Evolutionary conservation across 1,140 invertebrate species (phyloP).

Genomic region (Pristionchus pacificus): DNA sequence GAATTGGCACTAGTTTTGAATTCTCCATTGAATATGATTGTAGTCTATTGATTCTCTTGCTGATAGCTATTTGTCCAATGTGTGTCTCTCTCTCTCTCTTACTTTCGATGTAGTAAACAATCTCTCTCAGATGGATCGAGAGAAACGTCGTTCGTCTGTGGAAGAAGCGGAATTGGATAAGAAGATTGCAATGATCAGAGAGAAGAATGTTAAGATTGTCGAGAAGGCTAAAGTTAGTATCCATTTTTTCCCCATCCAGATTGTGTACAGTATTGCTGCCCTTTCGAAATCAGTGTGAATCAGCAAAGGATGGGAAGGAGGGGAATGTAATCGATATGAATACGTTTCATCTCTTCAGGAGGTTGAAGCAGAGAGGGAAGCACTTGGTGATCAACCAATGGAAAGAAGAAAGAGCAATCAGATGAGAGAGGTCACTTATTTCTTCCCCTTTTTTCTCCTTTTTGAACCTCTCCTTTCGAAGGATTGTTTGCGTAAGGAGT

Average conservation of each 20-base stretch:
- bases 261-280: neutral
- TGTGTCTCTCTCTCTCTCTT: no score
- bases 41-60: no score
- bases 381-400: neutral
- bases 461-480: no score
- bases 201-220: constrained; percentile 31
- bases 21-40: no score
- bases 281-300: neutral
- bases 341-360: neutral
- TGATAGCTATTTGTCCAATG: no score
- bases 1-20: no score
- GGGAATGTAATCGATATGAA: no score
- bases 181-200: constrained; percentile 33
- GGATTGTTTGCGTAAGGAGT: no score
- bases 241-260: neutral
- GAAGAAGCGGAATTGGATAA: constrained; percentile 32
- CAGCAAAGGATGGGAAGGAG: no score
- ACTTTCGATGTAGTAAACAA: no score
- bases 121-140: constrained; percentile 33
- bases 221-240: constrained; percentile 19
- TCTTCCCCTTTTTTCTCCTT: no score
- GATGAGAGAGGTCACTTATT: neutral
- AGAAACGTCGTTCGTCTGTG: constrained; percentile 22
- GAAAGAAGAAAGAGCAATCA: neutral
- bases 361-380: neutral